phyloP scores from a whole-genome alignment of 2,888 invertebrate species.

The Nematopogon swammerdamellus region DNA sequence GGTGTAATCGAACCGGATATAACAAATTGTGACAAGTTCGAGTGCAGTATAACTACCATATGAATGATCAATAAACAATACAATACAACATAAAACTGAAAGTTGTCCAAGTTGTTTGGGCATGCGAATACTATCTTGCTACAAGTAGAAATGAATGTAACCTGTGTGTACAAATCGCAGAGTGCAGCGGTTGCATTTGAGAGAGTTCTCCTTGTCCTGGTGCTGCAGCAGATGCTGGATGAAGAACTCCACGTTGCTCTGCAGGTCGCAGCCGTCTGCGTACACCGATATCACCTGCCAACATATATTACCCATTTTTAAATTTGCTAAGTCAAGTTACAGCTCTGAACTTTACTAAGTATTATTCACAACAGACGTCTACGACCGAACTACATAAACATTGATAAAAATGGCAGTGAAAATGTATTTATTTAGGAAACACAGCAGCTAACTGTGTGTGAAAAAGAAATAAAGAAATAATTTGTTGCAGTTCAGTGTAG shows the following conservation, averaged over 20 bases:
- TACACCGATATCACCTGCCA: slow-evolving; percentile 39
- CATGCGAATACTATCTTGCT: no score
- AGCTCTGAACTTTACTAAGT: no score
- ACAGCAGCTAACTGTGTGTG: no score
- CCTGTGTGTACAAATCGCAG: slow-evolving; percentile 73
- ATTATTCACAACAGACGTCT: slow-evolving; percentile 37
- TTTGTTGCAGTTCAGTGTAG: no score
- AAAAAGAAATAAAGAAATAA: no score
- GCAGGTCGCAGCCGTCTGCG: slow-evolving; percentile 49
- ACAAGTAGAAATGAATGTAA: slow-evolving; percentile 13
- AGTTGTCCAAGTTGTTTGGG: no score
- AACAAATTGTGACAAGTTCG: no score
- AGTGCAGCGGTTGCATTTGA: slow-evolving; percentile 70
- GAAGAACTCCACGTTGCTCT: slow-evolving; percentile 63
- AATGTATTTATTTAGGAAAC: no score
- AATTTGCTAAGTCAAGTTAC: slow-evolving; percentile 16
- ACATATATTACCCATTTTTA: slow-evolving; percentile 5
- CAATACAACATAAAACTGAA: no score
- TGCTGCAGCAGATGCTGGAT: slow-evolving; percentile 71
- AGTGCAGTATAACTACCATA: no score
- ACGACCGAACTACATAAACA: slow-evolving; percentile 11
- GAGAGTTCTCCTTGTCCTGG: slow-evolving; percentile 57
- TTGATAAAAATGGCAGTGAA: slow-evolving; percentile 4
- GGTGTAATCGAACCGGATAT: no score
- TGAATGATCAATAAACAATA: no score